Evolutionary conservation across 2,113 vertebrate species (phyloP).

Genomic region (Rhinolophus sinicus): DNA sequence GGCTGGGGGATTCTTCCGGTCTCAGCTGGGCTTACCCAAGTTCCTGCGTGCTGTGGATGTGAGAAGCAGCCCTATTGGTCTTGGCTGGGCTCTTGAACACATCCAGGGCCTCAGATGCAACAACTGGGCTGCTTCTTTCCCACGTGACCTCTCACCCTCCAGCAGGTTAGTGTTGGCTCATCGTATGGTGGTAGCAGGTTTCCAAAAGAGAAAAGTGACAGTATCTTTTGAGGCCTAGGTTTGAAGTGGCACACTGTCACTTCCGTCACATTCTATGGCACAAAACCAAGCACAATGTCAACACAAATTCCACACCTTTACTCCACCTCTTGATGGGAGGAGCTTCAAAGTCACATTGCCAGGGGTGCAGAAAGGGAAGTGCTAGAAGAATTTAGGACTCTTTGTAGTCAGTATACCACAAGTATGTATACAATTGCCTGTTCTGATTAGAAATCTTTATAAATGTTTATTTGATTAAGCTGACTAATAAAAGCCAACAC

Average conservation of each 20-base stretch:
- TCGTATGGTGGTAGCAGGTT: no score
- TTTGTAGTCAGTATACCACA: neutral
- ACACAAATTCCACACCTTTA: neutral
- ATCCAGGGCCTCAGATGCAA: neutral
- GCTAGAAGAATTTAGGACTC: neutral
- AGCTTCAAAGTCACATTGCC: neutral
- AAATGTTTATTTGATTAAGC: neutral
- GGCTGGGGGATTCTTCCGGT: neutral
- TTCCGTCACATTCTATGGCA: neutral
- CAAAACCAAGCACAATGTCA: neutral
- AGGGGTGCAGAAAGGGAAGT: neutral
- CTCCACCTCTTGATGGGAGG: neutral
- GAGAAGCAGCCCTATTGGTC: neutral
- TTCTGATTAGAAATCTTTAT: neutral
- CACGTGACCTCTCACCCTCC: fast-evolving
- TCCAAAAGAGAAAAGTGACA: neutral
- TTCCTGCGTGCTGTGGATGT: neutral
- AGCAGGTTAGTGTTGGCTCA: neutral
- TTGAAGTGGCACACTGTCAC: neutral
- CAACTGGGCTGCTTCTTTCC: neutral
- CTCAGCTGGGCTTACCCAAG: neutral
- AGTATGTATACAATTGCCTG: neutral
- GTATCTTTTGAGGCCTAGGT: neutral
- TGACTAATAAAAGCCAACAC: neutral
- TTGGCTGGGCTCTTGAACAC: neutral